Evolutionary conservation across 2,113 vertebrate species (phyloP).

Genomic region (Ariopsis seemanni): DNA sequence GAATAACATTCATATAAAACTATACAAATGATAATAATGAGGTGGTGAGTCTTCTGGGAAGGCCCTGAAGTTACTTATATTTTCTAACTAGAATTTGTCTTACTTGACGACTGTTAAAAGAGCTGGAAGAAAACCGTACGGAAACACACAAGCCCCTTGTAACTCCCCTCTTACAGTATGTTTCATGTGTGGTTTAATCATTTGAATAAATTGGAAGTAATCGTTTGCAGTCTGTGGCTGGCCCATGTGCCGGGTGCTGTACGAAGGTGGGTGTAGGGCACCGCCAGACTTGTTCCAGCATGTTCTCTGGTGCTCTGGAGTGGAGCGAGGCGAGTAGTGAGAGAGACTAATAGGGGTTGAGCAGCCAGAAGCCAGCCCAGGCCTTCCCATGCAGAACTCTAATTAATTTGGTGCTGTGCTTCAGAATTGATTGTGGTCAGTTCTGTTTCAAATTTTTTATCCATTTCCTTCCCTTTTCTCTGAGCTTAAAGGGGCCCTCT

Average conservation of each 20-base stretch:
- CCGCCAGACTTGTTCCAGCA: slow-evolving; percentile 82
- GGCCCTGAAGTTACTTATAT: not conserved
- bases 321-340: slow-evolving; percentile 37
- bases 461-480: slow-evolving; percentile 65
- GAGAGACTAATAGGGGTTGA: slow-evolving; percentile 82
- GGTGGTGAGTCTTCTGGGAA: not conserved
- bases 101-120: not conserved
- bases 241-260: slow-evolving; percentile 73
- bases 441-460: slow-evolving; percentile 89
- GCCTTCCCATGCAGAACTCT: slow-evolving; percentile 87
- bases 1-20: not conserved
- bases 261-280: slow-evolving; percentile 76
- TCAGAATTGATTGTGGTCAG: slow-evolving; percentile 94
- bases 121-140: not conserved
- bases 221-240: slow-evolving; percentile 72
- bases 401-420: slow-evolving; percentile 97
- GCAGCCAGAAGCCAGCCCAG: slow-evolving; percentile 80
- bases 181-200: slow-evolving; percentile 75
- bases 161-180: slow-evolving; percentile 59
- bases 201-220: slow-evolving; percentile 89
- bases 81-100: not conserved
- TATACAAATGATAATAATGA: not conserved
- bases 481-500: slow-evolving; percentile 38
- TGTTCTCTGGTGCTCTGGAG: slow-evolving; percentile 62
- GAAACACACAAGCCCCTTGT: slow-evolving; percentile 7